Evolutionary conservation across 1,140 invertebrate genomes (phyloP), one percentile per base, ranked within the genome.

Genomic region (Littorina saxatilis): DNA sequence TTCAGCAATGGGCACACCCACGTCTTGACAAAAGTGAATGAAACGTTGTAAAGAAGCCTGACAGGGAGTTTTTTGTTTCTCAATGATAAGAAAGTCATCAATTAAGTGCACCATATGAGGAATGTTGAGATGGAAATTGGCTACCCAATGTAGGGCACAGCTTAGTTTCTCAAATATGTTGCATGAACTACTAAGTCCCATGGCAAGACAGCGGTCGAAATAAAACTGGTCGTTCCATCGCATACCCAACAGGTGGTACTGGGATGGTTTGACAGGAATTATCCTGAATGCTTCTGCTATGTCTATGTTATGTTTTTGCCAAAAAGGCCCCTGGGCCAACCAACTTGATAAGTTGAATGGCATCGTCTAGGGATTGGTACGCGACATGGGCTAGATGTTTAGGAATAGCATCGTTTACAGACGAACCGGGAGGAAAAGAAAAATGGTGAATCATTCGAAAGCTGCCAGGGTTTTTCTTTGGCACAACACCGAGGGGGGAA

Each of bases 361-460:
- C 82, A 73, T 81, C n/a, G 23, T 85, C 76, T 58, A 85, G 23
- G 13, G 43, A 55, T 0, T 29, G n/a, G 82, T 85, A 85, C 17
- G 70, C 27, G 17, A 85, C 83, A 9, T 5, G 5, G 17, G 7
- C 5, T 17, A 47, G 17, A 17, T 47, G 7, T 47, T 47, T 5
- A 9, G 43, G 43, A 47, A 47, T 47, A 17, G 5, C 29, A 61
- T 78, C 77, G 73, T 85, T 87, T 5, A 87, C 66, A 20, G 82
- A 85, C 7, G 61, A 1, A 11, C 80, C 80, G 4, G 9, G 27
- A 4, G 83, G 85, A 74, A 63, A 75, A 39, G 68, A 82, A 9
- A 86, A 39, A 58, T 85, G 39, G 32, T 86, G 83, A 63, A 86
- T 86, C 15, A 86, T 3, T 0, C 82, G 37, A 63, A 70, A 86